phyloP scores from a whole-genome alignment of 2,113 vertebrate species.

The Cephalopterus ornatus region DNA sequence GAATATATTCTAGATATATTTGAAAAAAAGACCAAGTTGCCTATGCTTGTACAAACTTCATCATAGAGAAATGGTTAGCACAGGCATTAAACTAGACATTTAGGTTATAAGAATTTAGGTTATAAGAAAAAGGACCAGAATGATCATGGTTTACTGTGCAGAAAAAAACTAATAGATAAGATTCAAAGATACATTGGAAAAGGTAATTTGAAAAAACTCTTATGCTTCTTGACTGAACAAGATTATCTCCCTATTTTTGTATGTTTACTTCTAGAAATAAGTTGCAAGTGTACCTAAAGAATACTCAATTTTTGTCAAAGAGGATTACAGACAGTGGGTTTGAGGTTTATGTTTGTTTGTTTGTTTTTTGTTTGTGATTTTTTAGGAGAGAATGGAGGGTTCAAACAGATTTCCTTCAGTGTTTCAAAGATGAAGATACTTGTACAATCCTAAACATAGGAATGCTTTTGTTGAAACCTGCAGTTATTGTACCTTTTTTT shows the following conservation, averaged over 20 bases:
- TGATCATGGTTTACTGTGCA: neutral
- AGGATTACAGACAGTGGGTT: neutral
- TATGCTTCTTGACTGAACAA: neutral
- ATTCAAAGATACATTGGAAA: neutral
- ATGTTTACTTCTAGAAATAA: neutral
- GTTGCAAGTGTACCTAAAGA: neutral
- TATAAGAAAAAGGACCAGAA: neutral
- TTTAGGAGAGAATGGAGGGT: neutral
- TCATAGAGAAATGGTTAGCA: neutral
- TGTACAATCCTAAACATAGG: neutral
- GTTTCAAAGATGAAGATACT: neutral
- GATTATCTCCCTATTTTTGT: neutral
- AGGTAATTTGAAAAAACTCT: neutral
- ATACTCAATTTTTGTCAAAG: neutral
- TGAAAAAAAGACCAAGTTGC: neutral
- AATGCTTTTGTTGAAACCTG: neutral
- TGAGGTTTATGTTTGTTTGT: neutral
- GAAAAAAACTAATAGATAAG: neutral
- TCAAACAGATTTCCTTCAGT: neutral
- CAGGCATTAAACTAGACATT: neutral
- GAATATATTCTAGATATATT: neutral
- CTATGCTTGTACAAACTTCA: neutral
- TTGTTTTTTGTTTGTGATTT: neutral
- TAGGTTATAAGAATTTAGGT: neutral
- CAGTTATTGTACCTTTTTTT: neutral